Percentiles rank a stretch among this genome's conserved stretches.
Conservation (phyloP, 1,140 invertebrate genomes). For the Halesus radiatus region DNA sequence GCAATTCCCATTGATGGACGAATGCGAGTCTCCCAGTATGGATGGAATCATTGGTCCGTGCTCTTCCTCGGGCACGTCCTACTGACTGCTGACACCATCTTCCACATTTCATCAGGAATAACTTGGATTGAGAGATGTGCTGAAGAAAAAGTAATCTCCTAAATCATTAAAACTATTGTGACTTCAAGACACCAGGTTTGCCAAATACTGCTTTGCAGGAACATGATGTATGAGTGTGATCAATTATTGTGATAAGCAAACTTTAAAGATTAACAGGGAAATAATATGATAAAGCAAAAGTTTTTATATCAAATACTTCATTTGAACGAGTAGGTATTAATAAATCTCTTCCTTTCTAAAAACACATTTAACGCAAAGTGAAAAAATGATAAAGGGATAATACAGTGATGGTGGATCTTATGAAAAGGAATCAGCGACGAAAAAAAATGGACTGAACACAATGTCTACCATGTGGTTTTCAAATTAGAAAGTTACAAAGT, state of each 20-base stretch:
- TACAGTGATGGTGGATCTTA: background rate
- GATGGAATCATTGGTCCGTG: slow-evolving; percentile 56
- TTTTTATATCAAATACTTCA: too few relatives aligned
- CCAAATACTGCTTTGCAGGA: slow-evolving; percentile 14
- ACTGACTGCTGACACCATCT: slow-evolving; percentile 47
- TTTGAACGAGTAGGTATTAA: too few relatives aligned
- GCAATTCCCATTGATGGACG: slow-evolving; percentile 44
- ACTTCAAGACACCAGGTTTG: slow-evolving; percentile 21
- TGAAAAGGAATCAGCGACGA: background rate
- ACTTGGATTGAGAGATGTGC: background rate
- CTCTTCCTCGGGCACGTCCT: slow-evolving; percentile 56
- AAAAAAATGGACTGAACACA: slow-evolving; percentile 20
- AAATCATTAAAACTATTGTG: slow-evolving; percentile 5
- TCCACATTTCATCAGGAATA: background rate
- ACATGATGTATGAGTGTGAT: background rate
- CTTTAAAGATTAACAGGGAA: slow-evolving; percentile 1
- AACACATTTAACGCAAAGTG: too few relatives aligned
- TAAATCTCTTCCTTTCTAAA: too few relatives aligned
- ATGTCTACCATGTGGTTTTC: slow-evolving; percentile 21
- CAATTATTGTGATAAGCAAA: slow-evolving; percentile 14
- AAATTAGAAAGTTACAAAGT: slow-evolving; percentile 7
- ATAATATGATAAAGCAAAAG: background rate
- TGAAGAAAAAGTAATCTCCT: background rate
- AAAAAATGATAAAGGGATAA: too few relatives aligned
- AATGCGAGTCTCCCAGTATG: slow-evolving; percentile 51